Evolutionary conservation across 1,140 invertebrate genomes (phyloP).

Genomic region (Araneus ventricosus): DNA sequence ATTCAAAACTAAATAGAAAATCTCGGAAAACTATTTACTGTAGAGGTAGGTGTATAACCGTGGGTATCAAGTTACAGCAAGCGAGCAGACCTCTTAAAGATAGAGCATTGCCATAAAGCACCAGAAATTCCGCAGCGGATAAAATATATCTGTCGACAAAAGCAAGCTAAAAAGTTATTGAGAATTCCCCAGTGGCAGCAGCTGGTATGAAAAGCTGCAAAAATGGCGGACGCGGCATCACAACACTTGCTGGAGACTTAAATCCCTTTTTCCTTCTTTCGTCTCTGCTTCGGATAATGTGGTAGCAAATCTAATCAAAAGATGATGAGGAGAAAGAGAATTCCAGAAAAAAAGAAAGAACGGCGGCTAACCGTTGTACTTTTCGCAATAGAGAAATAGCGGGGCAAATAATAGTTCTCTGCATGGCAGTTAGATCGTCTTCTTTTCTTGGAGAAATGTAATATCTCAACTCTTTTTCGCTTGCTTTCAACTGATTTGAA

Average conservation of each 20-base stretch:
- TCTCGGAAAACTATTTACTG: too few relatives aligned
- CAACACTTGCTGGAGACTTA: conserved; percentile 23
- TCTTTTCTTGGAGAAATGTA: not conserved
- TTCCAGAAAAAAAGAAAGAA: not conserved
- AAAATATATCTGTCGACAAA: conserved; percentile 53
- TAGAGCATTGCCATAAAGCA: not conserved
- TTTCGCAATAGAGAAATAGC: not conserved
- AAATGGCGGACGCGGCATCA: conserved; percentile 17
- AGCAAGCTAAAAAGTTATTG: conserved; percentile 49
- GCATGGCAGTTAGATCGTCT: not conserved
- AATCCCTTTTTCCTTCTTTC: not conserved
- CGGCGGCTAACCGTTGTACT: not conserved
- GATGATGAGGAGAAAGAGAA: conserved; percentile 44
- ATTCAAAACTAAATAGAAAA: too few relatives aligned
- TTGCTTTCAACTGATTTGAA: not conserved
- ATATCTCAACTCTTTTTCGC: not conserved
- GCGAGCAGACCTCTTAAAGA: not conserved
- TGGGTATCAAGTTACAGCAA: not conserved
- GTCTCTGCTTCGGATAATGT: not conserved
- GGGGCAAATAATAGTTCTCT: not conserved
- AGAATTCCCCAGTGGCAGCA: conserved; percentile 34
- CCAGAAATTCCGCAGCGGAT: conserved; percentile 10
- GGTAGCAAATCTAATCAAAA: conserved; percentile 55
- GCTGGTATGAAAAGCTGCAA: conserved; percentile 46
- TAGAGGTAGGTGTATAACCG: too few relatives aligned